Conservation (phyloP, 1,140 invertebrate species). For the Drosophila mauritiana region DNA sequence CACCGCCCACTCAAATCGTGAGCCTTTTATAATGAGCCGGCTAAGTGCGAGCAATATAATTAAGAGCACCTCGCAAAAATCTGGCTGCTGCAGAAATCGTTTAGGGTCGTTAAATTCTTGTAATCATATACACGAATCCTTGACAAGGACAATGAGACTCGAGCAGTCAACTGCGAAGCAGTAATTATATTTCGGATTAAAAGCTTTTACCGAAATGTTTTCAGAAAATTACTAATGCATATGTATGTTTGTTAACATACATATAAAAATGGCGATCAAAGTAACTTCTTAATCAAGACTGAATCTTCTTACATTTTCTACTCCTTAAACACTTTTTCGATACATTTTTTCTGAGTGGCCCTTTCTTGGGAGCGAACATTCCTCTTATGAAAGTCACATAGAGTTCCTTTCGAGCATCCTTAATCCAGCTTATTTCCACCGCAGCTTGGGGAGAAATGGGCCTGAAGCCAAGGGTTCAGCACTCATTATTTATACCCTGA, state of each 20-base stretch:
- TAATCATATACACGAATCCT: constrained; percentile 29
- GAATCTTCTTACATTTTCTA: too few species aligned
- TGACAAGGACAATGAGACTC: constrained; percentile 24
- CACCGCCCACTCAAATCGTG: constrained; percentile 7
- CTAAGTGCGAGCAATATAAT: constrained; percentile 20
- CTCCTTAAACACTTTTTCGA: background rate
- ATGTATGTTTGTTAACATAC: too few species aligned
- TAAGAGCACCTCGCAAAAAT: constrained; percentile 17
- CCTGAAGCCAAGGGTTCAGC: constrained; percentile 15
- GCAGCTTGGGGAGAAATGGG: constrained; percentile 24
- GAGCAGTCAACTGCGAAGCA: too few species aligned
- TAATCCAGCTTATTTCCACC: constrained; percentile 77
- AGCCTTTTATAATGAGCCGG: constrained; percentile 29
- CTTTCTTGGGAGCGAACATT: constrained; percentile 17
- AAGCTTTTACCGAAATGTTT: too few species aligned
- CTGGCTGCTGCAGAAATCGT: background rate
- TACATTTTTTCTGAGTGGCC: constrained; percentile 11
- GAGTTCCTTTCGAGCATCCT: constrained; percentile 69
- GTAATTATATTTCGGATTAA: too few species aligned
- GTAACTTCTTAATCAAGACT: too few species aligned
- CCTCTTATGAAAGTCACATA: constrained; percentile 56
- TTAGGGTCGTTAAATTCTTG: constrained; percentile 36
- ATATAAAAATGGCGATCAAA: too few species aligned
- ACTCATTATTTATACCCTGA: constrained; percentile 43
- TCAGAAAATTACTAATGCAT: too few species aligned